phyloP scores from a whole-genome alignment of 2,113 vertebrate species.

The western clawed frog (Xenopus tropicalis) region UCB_Xtro_10.0 CM004450.2:4675001-4675500 shows the following conservation, averaged over 20 bases:
- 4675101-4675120: conserved; percentile 45
- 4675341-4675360: too few relatives aligned
- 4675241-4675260: conserved; percentile 39
- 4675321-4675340: background rate
- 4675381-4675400: too few relatives aligned
- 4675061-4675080: background rate
- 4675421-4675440: too few relatives aligned
- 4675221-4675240: conserved; percentile 35
- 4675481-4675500: too few relatives aligned
- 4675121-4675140: conserved; percentile 42
- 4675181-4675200: conserved; percentile 45
- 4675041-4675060: too few relatives aligned
- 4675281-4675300: conserved; percentile 13
- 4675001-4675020: conserved; percentile 37
- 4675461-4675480: too few relatives aligned
- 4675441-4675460: too few relatives aligned
- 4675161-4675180: conserved; percentile 50
- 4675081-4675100: background rate
- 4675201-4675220: conserved; percentile 16
- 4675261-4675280: conserved; percentile 46
- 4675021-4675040: conserved; percentile 40
- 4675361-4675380: too few relatives aligned
- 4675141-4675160: conserved; percentile 46
- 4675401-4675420: too few relatives aligned
- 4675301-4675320: conserved; percentile 11